phyloP scores from a whole-genome alignment of 1,140 invertebrate species.

The Leptinotarsa texana region DNA sequence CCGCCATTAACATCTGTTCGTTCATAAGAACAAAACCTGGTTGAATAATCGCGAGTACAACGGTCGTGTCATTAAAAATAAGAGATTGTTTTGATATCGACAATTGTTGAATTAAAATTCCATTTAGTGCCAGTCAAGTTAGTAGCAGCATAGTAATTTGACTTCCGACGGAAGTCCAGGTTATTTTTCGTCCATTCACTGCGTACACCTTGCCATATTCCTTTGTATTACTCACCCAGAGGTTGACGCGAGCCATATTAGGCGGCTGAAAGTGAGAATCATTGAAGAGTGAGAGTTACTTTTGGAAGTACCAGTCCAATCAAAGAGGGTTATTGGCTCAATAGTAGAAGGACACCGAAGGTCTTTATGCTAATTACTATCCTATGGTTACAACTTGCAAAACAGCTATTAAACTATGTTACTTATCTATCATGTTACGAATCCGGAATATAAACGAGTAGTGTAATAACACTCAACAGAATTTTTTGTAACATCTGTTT shows the following conservation, averaged over 20 bases:
- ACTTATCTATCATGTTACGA: no score
- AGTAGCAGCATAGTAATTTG: conserved; percentile 19
- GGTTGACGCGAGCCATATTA: neutral
- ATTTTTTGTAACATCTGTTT: no score
- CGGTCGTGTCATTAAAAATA: neutral
- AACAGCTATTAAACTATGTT: no score
- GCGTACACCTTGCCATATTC: conserved; percentile 7
- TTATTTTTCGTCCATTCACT: conserved; percentile 12
- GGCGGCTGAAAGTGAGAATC: neutral
- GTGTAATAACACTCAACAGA: no score
- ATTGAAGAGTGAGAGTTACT: neutral
- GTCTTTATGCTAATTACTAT: no score
- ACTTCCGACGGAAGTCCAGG: conserved; percentile 21
- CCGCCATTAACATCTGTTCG: neutral
- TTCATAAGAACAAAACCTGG: conserved; percentile 12
- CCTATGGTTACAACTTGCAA: no score
- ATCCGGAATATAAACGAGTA: no score
- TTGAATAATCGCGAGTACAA: conserved; percentile 16
- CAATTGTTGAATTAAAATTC: conserved; percentile 23
- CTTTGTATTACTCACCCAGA: conserved; percentile 7
- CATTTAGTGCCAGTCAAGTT: neutral
- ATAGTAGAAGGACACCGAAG: no score
- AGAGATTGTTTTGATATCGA: conserved; percentile 10
- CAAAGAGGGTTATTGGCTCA: no score
- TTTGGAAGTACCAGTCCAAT: neutral